These are phyloP conservation scores for Entomobrya proxima DNA, from an alignment of 2,888 invertebrate species.

Conservation along the genomic window DNA sequence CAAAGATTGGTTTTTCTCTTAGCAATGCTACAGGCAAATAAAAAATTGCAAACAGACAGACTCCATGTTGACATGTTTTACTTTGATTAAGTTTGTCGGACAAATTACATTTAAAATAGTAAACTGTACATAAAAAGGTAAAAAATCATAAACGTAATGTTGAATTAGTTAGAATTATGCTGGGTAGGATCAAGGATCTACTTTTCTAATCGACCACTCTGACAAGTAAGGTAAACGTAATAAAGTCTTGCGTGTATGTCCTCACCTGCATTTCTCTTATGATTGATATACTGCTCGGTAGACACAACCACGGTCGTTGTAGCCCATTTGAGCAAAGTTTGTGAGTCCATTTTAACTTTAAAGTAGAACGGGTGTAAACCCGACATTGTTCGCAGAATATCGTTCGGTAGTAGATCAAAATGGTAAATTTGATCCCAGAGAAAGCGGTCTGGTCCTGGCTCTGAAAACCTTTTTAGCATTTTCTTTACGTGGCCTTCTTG, in stretches of 20 bases:
- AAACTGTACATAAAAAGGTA: no score
- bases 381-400: slow-evolving; percentile 40
- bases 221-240: slow-evolving; percentile 37
- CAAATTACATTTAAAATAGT: no score
- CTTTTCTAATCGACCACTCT: slow-evolving; percentile 3
- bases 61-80: no score
- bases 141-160: no score
- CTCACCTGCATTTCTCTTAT: slow-evolving; percentile 8
- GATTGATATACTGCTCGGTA: slow-evolving; percentile 51
- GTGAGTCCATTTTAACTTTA: slow-evolving; percentile 67
- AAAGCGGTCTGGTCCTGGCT: slow-evolving; percentile 3
- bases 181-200: no score
- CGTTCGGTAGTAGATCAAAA: slow-evolving; percentile 70
- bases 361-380: slow-evolving; percentile 69
- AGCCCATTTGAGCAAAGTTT: slow-evolving; percentile 48
- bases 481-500: slow-evolving; percentile 69
- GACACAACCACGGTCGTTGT: slow-evolving; percentile 66
- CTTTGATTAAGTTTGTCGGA: no score
- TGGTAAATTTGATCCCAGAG: slow-evolving; percentile 70
- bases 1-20: no score
- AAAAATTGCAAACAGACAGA: no score
- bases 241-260: slow-evolving; percentile 20
- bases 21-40: no score
- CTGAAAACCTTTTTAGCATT: slow-evolving; percentile 65
- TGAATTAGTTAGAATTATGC: no score